phyloP scores from a whole-genome alignment of 2,888 invertebrate species.

The Kryphioiulus occultus region DNA sequence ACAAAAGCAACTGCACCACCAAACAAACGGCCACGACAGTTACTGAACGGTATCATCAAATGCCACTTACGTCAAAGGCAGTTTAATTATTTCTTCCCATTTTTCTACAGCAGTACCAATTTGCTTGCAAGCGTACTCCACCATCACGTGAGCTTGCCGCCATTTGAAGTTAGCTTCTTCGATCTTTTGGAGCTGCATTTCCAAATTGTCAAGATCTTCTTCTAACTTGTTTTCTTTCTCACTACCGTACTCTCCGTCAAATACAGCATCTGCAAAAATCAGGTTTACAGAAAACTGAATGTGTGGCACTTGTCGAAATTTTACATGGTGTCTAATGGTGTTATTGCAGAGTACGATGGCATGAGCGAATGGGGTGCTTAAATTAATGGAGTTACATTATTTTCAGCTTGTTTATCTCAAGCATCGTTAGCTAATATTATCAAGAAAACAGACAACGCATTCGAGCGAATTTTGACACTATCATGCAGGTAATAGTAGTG shows the following conservation, averaged over 20 bases:
- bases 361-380: too few species aligned
- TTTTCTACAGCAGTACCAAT: slow-evolving; percentile 64
- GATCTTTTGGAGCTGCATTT: slow-evolving; percentile 65
- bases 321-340: too few species aligned
- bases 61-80: slow-evolving; percentile 59
- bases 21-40: not conserved
- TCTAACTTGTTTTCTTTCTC: slow-evolving; percentile 66
- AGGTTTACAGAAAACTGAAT: not conserved
- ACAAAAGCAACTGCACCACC: slow-evolving; percentile 35
- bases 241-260: slow-evolving; percentile 67
- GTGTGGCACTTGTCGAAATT: too few species aligned
- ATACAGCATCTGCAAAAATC: slow-evolving; percentile 56
- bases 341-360: too few species aligned
- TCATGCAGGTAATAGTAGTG: too few species aligned
- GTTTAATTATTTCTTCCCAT: slow-evolving; percentile 63
- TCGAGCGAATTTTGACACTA: too few species aligned
- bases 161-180: slow-evolving; percentile 66
- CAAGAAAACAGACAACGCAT: too few species aligned
- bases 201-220: slow-evolving; percentile 63
- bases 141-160: slow-evolving; percentile 63
- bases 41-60: not conserved
- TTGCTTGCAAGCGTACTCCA: slow-evolving; percentile 66
- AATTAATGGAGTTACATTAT: too few species aligned
- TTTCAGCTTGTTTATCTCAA: too few species aligned
- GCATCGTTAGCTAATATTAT: too few species aligned